phyloP scores from a whole-genome alignment of 1,140 invertebrate genomes.

The Camponotus floridanus region DNA sequence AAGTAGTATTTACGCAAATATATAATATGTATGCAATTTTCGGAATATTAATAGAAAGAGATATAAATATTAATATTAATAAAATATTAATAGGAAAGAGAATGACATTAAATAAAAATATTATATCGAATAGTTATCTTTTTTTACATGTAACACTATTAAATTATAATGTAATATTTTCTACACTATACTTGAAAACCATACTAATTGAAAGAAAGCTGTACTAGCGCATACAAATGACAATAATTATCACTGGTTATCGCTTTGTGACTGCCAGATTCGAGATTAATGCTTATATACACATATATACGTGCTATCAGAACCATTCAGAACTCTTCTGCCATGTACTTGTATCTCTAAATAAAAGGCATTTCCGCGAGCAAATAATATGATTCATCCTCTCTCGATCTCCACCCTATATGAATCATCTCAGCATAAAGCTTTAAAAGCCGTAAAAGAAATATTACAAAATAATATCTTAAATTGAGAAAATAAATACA shows the following conservation, averaged over 20 bases:
- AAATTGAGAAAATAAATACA: background rate
- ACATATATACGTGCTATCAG: background rate
- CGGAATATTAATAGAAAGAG: no score
- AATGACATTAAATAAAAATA: background rate
- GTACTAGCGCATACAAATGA: background rate
- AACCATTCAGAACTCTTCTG: background rate
- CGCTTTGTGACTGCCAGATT: conserved; percentile 4
- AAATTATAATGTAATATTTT: conserved; percentile 18
- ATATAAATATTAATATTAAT: no score
- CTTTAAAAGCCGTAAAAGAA: background rate
- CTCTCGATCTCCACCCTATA: background rate
- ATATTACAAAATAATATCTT: background rate
- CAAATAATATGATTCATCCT: conserved; percentile 39
- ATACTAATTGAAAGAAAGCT: background rate
- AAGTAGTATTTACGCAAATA: background rate
- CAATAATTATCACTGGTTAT: conserved; percentile 36
- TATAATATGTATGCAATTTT: background rate
- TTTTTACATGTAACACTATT: background rate
- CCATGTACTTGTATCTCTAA: background rate
- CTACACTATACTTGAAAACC: background rate
- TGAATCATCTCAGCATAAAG: conserved; percentile 30
- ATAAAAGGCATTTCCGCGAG: background rate
- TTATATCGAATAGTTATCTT: background rate
- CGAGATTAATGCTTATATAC: background rate
- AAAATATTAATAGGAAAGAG: no score